Conservation (phyloP, 1,140 invertebrate genomes). For the Portunus trituberculatus region DNA sequence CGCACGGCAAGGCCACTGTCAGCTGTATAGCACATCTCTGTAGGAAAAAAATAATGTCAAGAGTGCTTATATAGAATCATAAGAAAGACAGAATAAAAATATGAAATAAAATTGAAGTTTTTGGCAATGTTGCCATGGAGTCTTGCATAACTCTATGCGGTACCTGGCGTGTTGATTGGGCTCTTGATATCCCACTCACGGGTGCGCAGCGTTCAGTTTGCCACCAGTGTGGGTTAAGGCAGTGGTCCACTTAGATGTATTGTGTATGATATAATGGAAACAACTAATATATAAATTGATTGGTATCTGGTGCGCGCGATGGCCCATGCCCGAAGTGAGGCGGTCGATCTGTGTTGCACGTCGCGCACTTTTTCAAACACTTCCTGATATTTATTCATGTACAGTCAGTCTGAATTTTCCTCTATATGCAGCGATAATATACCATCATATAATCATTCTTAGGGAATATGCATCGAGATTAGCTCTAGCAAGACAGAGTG, state of each 20-base stretch:
- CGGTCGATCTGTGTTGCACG: conserved; percentile 73
- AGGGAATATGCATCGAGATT: neutral
- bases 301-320: conserved; percentile 73
- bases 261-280: neutral
- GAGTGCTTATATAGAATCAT: too few species aligned
- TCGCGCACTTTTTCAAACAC: conserved; percentile 73
- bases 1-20: too few species aligned
- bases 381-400: conserved; percentile 61
- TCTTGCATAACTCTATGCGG: too few species aligned
- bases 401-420: neutral
- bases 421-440: neutral
- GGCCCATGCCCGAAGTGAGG: conserved; percentile 64
- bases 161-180: too few species aligned
- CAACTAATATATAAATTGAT: conserved; percentile 58
- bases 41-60: too few species aligned
- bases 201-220: neutral
- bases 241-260: neutral
- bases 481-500: neutral
- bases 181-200: neutral
- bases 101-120: too few species aligned
- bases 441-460: neutral
- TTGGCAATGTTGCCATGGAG: too few species aligned
- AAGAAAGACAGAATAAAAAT: too few species aligned
- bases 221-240: neutral
- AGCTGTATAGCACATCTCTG: too few species aligned